Conservation (phyloP, 2,888 invertebrate genomes). For the Lasius fuliginosus region DNA sequence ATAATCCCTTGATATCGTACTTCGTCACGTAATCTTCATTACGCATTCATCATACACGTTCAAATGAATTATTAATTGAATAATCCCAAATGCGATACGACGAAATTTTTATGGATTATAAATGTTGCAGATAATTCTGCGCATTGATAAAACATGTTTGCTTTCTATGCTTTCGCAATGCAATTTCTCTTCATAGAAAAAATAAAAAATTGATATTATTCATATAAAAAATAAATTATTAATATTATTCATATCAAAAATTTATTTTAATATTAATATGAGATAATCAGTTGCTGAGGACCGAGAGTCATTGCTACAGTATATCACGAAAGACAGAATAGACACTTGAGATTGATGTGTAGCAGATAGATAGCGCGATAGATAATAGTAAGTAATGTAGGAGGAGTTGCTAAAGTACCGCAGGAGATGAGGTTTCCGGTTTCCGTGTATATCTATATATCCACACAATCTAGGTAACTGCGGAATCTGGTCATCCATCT, state of each 20-base stretch:
- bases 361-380: conserved; percentile 4
- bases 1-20: not conserved
- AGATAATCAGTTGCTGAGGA: not conserved
- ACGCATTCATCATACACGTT: conserved; percentile 24
- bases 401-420: not conserved
- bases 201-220: not conserved
- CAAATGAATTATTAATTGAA: conserved; percentile 24
- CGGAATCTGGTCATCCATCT: conserved; percentile 34
- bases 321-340: not conserved
- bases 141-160: not conserved
- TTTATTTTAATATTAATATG: not conserved
- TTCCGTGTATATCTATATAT: conserved; percentile 18
- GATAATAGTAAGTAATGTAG: conserved; percentile 16
- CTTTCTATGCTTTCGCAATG: not conserved
- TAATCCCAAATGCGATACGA: not conserved
- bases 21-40: conserved; percentile 8
- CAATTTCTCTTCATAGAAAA: not conserved
- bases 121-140: conserved; percentile 1
- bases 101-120: conserved; percentile 6
- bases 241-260: not conserved
- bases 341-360: conserved; percentile 17
- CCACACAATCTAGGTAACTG: not conserved
- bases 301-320: not conserved
- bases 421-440: conserved; percentile 7
- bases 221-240: not conserved